A percentile compares a stretch with the other conserved stretches of the same genome.
phyloP scores from a whole-genome alignment of 2,113 vertebrate species.

The Leucoraja erinaceus region DNA sequence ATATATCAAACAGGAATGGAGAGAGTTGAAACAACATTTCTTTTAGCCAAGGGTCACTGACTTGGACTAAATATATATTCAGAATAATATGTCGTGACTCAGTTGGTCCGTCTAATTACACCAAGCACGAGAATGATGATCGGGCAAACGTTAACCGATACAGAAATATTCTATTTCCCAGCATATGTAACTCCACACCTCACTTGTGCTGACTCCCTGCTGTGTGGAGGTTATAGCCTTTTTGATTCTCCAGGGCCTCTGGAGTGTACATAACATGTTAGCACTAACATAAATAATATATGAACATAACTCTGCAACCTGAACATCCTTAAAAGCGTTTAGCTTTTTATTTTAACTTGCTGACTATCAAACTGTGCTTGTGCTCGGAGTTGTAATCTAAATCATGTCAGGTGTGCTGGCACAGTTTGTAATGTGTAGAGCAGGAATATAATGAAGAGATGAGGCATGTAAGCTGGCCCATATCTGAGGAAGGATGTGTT shows the following conservation, averaged over 20 bases:
- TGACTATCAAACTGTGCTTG: background rate
- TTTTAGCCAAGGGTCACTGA: background rate
- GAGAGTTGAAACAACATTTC: background rate
- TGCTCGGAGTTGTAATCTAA: background rate
- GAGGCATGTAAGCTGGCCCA: too few relatives aligned
- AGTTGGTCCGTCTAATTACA: background rate
- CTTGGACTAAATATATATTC: slow-evolving; percentile 8
- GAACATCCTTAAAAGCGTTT: background rate
- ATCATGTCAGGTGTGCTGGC: background rate
- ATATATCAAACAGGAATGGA: background rate
- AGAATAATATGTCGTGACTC: background rate
- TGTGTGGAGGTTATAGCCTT: background rate
- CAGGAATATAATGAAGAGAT: background rate
- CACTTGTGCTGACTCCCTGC: background rate
- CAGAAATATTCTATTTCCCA: slow-evolving; percentile 12
- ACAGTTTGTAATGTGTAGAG: background rate
- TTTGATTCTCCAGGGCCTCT: background rate
- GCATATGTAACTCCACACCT: background rate
- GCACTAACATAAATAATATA: background rate
- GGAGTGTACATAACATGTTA: slow-evolving; percentile 12
- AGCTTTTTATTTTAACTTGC: background rate
- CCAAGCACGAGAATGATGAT: background rate
- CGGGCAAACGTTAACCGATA: background rate
- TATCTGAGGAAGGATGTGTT: too few relatives aligned
- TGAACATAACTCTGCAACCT: background rate